Conservation (phyloP, 2,113 vertebrate genomes). For the Ptilorrhoa leucosticta region DNA sequence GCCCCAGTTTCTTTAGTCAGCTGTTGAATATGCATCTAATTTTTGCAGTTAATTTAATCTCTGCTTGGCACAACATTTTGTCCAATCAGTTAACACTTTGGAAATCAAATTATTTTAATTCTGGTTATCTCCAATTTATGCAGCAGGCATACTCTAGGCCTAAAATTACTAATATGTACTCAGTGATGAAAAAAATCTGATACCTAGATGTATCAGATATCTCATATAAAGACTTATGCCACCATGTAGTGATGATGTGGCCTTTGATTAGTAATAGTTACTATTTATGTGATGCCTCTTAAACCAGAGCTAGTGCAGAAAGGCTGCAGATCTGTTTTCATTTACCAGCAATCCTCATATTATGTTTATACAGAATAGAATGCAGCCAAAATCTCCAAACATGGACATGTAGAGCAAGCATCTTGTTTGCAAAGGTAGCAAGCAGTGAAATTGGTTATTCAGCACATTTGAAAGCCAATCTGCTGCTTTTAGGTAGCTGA, state of each 20-base stretch:
- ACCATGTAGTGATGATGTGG: not conserved
- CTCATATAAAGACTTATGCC: not conserved
- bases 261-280: not conserved
- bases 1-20: not conserved
- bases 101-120: not conserved
- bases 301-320: not conserved
- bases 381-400: not conserved
- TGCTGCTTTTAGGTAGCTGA: slow-evolving; percentile 40
- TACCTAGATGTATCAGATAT: not conserved
- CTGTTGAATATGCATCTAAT: not conserved
- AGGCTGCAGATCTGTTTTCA: not conserved
- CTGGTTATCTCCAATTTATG: not conserved
- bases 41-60: not conserved
- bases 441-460: not conserved
- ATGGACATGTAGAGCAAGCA: not conserved
- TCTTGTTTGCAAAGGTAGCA: slow-evolving; percentile 35
- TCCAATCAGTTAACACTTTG: not conserved
- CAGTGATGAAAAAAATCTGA: not conserved
- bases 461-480: slow-evolving; percentile 43
- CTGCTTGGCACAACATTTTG: not conserved
- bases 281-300: not conserved
- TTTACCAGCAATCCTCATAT: not conserved
- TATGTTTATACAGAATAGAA: not conserved
- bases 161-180: not conserved
- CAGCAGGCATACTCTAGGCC: not conserved